Conservation (phyloP, 2,888 invertebrate genomes). For the Coremacera marginata region DNA sequence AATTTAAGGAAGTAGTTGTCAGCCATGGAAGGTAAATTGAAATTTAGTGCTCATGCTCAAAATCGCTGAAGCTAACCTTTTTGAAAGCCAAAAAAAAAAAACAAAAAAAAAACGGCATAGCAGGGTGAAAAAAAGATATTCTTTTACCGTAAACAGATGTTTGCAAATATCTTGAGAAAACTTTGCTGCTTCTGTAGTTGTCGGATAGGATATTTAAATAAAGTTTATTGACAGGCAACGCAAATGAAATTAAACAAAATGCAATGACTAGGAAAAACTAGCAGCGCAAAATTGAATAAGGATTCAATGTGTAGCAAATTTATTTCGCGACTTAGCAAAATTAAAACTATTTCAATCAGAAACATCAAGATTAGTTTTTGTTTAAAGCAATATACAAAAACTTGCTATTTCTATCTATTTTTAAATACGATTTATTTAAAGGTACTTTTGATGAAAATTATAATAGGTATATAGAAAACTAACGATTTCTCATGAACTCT, state of each 20-base stretch:
- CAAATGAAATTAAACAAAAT: conserved; percentile 15
- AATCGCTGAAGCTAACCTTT: conserved; percentile 4
- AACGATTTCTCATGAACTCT: no score
- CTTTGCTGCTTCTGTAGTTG: background rate
- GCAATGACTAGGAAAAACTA: background rate
- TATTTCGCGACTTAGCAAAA: conserved; percentile 8
- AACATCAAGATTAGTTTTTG: no score
- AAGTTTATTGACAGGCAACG: conserved; percentile 32
- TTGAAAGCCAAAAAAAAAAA: conserved; percentile 8
- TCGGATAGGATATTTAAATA: conserved; percentile 23
- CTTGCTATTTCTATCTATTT: no score
- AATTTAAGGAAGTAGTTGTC: background rate
- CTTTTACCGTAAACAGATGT: conserved; percentile 24
- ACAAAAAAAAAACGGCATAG: background rate
- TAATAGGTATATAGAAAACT: no score
- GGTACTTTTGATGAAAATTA: no score
- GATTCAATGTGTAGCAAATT: background rate
- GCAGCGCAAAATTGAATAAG: conserved; percentile 23
- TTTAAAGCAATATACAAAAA: no score
- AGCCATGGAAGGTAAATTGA: conserved; percentile 16
- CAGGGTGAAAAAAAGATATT: conserved; percentile 3
- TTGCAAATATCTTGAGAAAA: conserved; percentile 32
- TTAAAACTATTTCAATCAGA: background rate
- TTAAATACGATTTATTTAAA: no score
- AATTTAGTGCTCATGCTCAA: conserved; percentile 27